Evolutionary conservation across 2,113 vertebrate species (phyloP).

Genomic region (Puffinus mauretanicus): DNA sequence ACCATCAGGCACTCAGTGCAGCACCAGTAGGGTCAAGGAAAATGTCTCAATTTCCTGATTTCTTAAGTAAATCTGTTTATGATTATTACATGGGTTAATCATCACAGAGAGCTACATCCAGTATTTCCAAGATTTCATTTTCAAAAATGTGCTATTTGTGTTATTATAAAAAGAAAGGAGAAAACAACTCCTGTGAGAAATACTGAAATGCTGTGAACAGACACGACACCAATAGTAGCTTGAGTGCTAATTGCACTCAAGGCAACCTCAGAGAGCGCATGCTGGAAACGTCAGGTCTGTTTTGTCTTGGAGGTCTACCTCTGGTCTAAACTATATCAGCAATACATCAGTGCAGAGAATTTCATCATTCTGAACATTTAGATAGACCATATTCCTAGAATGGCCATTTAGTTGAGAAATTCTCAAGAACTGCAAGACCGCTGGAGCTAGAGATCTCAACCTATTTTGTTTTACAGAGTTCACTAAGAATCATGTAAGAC

Average conservation of each 20-base stretch:
- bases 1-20: neutral
- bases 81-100: neutral
- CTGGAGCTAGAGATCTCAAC: neutral
- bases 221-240: neutral
- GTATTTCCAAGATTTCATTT: neutral
- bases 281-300: neutral
- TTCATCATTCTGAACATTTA: neutral
- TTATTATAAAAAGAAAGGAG: neutral
- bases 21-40: neutral
- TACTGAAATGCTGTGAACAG: neutral
- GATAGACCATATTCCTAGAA: neutral
- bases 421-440: neutral
- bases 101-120: neutral
- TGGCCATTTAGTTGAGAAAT: neutral
- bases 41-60: neutral
- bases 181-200: neutral
- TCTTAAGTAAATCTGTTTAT: neutral
- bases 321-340: neutral
- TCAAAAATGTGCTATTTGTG: neutral
- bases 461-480: neutral
- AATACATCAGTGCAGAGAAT: neutral
- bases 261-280: neutral
- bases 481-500: neutral
- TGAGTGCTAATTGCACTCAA: neutral
- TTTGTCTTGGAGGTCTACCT: neutral